These are phyloP conservation scores for Caradrina clavipalpis DNA, from an alignment of 2,888 invertebrate genomes.

Conservation along the genomic window DNA sequence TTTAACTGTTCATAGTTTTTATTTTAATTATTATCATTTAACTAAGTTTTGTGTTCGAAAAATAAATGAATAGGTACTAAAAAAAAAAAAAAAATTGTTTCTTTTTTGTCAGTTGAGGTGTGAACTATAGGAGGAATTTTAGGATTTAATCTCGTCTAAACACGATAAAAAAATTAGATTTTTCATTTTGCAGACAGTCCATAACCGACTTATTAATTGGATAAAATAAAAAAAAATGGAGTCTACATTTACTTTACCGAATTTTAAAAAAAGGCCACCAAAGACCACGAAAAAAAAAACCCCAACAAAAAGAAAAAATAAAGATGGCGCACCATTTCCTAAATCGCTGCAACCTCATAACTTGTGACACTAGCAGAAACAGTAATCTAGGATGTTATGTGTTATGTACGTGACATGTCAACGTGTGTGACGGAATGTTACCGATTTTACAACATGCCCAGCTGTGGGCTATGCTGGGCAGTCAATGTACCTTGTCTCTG, in stretches of 20 bases:
- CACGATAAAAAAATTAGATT: too few relatives aligned
- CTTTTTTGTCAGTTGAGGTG: too few relatives aligned
- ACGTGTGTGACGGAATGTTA: conserved; percentile 81
- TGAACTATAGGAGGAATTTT: too few relatives aligned
- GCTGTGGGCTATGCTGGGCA: conserved; percentile 35
- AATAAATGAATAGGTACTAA: too few relatives aligned
- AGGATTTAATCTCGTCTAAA: too few relatives aligned
- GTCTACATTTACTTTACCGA: too few relatives aligned
- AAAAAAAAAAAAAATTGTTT: too few relatives aligned
- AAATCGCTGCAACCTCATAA: conserved; percentile 39
- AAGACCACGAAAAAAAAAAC: background rate
- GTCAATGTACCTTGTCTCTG: conserved; percentile 21
- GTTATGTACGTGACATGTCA: conserved; percentile 83
- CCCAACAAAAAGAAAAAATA: background rate
- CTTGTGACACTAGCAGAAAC: conserved; percentile 63
- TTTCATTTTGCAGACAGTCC: too few relatives aligned
- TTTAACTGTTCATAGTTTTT: too few relatives aligned
- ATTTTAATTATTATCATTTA: too few relatives aligned
- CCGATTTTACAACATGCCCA: conserved; percentile 71
- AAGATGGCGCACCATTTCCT: background rate
- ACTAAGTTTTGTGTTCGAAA: too few relatives aligned
- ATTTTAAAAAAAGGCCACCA: background rate
- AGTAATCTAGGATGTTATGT: conserved; percentile 83
- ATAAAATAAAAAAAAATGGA: too few relatives aligned
- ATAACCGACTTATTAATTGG: background rate